Evolutionary conservation across 2,797 vertebrate species (phyloP), one percentile per base, ranked within the genome.

Genomic region (Apogon hyalosoma): DNA sequence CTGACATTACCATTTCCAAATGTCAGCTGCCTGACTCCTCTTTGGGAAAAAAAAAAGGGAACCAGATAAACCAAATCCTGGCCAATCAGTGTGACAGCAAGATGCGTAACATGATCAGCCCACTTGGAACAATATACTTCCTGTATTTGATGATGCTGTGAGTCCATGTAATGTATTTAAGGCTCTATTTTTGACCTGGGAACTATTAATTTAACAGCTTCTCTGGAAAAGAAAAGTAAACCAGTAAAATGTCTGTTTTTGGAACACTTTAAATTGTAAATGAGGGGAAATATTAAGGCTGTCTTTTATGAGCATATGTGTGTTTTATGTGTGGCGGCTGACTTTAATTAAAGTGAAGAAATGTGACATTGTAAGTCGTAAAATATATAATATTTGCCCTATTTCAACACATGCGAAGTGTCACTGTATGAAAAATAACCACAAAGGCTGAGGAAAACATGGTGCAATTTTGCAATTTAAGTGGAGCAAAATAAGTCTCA

Each of bases 221-320:
- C 61, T 53, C 4, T 15, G 0, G 0, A 60, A 50, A 69, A 28
- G 31, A 73, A 51, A 62, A 54, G 54, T 41, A 59, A 68, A 80
- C 59, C 47, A 36, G 60, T 82, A 77, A 87, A 79, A 82, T 50
- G 56, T 73, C 70, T 74, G 51, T 75, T 75, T 85, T 80, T 77
- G 61, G 56, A 72, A 48, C 31, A 28, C 48, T 80, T 46, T 73
- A 68, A 75, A 66, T 39, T 56, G 46, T 68, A 82, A 80, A 80
- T 63, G 63, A 70, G 58, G 40, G 46, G 16, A 77, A 75, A 73
- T 24, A 31, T 56, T 66, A 60, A 74, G 62, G 15, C 60, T 13
- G 43, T 72, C 4, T 69, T 72, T 78, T 72, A 73, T 45, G 48
- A 50, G 36, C 24, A 1, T 14, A 14, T 16, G 48, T 11, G 16